These are phyloP conservation scores for Delphinapterus leucas DNA, from an alignment of 2,113 vertebrate species.

Conservation along the genomic window DNA sequence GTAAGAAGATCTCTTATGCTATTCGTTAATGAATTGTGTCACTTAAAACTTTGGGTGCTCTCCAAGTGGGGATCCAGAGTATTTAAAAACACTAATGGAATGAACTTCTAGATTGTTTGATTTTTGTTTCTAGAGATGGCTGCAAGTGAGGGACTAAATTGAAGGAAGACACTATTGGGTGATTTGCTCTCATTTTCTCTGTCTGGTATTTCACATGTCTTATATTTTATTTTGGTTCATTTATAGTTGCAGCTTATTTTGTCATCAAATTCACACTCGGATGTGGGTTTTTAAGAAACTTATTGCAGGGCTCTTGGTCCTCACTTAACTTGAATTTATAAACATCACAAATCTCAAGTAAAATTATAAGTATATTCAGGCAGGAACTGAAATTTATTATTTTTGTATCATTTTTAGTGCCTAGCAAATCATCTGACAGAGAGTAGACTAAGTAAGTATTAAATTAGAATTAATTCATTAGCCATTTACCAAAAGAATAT, in stretches of 20 bases:
- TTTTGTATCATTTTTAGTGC: slow-evolving; percentile 28
- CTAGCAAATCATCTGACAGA: not conserved
- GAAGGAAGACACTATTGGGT: not conserved
- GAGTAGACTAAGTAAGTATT: not conserved
- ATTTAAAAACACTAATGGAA: not conserved
- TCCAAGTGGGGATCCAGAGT: not conserved
- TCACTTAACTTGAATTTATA: not conserved
- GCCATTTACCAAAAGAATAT: not conserved
- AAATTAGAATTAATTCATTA: slow-evolving; percentile 4
- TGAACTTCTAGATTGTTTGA: not conserved
- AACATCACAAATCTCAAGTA: not conserved
- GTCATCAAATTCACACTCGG: not conserved
- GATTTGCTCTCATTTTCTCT: not conserved
- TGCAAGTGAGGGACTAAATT: not conserved
- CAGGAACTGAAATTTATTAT: not conserved
- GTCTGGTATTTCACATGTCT: not conserved
- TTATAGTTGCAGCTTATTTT: not conserved
- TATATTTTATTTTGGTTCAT: not conserved
- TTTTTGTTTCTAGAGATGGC: not conserved
- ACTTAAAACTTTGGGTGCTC: not conserved
- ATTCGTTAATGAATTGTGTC: not conserved
- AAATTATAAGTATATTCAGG: not conserved
- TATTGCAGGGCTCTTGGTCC: not conserved
- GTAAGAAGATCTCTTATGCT: slow-evolving; percentile 69
- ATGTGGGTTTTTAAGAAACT: not conserved